These are phyloP conservation scores for Mobula birostris DNA, from an alignment of 2,113 vertebrate genomes.

Conservation along the genomic window DNA sequence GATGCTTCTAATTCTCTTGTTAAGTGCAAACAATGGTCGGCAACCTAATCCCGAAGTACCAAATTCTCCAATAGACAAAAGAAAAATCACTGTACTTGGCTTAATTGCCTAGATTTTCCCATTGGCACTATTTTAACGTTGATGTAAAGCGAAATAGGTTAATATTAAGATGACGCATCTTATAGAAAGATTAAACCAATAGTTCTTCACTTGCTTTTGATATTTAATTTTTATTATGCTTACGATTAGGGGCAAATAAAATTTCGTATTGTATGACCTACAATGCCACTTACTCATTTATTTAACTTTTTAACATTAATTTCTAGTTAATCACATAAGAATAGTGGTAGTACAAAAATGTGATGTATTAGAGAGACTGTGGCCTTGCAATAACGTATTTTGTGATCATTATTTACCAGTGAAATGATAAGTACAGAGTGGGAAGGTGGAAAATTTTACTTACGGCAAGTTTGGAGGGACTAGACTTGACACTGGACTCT, in stretches of 20 bases:
- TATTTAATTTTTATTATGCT: too few species aligned
- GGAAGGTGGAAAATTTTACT: constrained; percentile 31
- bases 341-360: background rate
- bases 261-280: too few species aligned
- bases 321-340: background rate
- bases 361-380: background rate
- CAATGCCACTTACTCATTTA: too few species aligned
- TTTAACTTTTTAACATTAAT: background rate
- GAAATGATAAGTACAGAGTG: background rate
- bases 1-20: background rate
- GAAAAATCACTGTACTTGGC: background rate
- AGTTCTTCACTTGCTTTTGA: too few species aligned
- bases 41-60: background rate
- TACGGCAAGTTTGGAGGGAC: constrained; percentile 52
- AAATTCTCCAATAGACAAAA: background rate
- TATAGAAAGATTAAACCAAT: background rate
- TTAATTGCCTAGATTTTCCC: background rate
- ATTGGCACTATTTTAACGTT: background rate
- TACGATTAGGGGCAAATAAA: too few species aligned
- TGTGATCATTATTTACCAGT: background rate
- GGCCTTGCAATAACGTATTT: background rate
- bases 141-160: background rate
- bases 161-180: background rate
- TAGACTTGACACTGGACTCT: constrained; percentile 47
- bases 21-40: background rate